Percentiles rank a stretch among this genome's conserved stretches.
These are phyloP conservation scores for Phycodurus eques DNA, from an alignment of 2,113 vertebrate species.

Conservation along the genomic window DNA sequence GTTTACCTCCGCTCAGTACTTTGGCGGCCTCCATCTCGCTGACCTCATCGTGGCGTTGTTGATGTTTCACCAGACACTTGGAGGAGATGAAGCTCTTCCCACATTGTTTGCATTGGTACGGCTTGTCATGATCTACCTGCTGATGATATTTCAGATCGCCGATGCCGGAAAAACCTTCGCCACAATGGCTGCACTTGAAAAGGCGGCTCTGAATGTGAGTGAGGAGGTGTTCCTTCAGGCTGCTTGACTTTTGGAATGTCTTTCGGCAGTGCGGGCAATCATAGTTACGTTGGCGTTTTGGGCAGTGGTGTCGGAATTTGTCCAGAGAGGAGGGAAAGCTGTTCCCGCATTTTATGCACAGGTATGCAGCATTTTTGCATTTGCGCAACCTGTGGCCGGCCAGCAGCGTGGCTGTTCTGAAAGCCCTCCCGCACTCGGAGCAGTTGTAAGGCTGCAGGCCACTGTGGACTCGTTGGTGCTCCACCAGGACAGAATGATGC, in stretches of 20 bases:
- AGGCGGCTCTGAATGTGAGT: conserved; percentile 65
- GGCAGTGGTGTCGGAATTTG: conserved; percentile 66
- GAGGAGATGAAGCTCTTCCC: conserved; percentile 69
- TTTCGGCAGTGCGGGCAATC: conserved; percentile 63
- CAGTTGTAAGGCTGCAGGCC: conserved; percentile 70
- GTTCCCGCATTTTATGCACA: conserved; percentile 69
- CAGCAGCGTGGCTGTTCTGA: conserved; percentile 62
- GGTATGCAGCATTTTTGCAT: conserved; percentile 68
- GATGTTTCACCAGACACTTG: conserved; percentile 64
- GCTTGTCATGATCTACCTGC: conserved; percentile 68
- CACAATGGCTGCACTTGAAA: conserved; percentile 70
- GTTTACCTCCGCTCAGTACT: conserved; percentile 48
- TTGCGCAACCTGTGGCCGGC: conserved; percentile 64
- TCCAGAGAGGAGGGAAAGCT: conserved; percentile 65
- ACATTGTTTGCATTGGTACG: conserved; percentile 63
- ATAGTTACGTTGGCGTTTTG: conserved; percentile 48
- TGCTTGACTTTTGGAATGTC: conserved; percentile 61
- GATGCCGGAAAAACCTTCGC: conserved; percentile 64
- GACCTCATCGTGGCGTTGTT: conserved; percentile 57
- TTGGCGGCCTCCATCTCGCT: conserved; percentile 34
- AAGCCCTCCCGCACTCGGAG: conserved; percentile 68
- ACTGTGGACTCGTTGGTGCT: conserved; percentile 66
- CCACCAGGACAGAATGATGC: conserved; percentile 62
- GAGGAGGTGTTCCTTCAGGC: conserved; percentile 63
- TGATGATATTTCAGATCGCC: conserved; percentile 71